Evolutionary conservation across 2,888 invertebrate genomes (phyloP).

Genomic region (Drosophila paramelanica): DNA sequence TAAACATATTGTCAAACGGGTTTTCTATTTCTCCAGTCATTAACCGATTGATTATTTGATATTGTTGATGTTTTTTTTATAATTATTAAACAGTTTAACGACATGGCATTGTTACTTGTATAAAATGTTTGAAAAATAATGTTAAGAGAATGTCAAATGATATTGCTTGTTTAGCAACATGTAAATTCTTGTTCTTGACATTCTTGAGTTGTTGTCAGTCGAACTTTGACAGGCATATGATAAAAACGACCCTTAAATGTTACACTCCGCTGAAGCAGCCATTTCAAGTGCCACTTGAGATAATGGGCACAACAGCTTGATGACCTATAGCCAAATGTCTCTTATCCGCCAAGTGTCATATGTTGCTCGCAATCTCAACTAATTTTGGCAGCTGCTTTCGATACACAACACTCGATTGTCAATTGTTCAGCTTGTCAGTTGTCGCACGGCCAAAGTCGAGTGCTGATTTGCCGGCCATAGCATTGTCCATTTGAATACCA

Average conservation of each 20-base stretch:
- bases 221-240: slow-evolving; percentile 10
- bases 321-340: slow-evolving; percentile 12
- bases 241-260: slow-evolving; percentile 9
- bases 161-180: not conserved
- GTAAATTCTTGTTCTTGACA: not conserved
- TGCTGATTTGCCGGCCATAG: slow-evolving; percentile 10
- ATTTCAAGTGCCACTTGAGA: slow-evolving; percentile 30
- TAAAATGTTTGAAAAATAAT: no score
- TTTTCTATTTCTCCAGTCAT: not conserved
- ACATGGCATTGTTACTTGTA: no score
- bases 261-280: not conserved
- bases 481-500: slow-evolving; percentile 18
- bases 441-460: slow-evolving; percentile 38
- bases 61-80: not conserved
- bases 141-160: not conserved
- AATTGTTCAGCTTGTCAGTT: slow-evolving; percentile 30
- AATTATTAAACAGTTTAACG: not conserved
- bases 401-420: slow-evolving; percentile 27
- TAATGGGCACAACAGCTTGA: slow-evolving; percentile 13
- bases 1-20: slow-evolving; percentile 3
- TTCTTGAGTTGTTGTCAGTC: not conserved
- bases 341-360: slow-evolving; percentile 21
- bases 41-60: not conserved
- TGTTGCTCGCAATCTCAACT: slow-evolving; percentile 26
- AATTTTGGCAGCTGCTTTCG: slow-evolving; percentile 45